phyloP scores from a whole-genome alignment of 2,797 vertebrate species.

The Pangasius sanitwongsei region DNA sequence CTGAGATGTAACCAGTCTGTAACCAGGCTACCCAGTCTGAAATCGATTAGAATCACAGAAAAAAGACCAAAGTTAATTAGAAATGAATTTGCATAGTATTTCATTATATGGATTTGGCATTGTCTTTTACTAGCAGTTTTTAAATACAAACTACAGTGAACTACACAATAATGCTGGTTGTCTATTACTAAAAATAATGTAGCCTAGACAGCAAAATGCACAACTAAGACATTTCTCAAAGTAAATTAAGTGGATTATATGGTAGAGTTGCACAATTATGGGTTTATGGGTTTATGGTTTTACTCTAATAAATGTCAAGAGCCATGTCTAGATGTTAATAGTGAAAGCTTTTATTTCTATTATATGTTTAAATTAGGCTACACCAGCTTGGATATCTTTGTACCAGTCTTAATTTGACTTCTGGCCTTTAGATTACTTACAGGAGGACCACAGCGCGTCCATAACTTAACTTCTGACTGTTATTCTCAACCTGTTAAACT shows the following conservation, averaged over 20 bases:
- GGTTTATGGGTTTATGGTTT: background rate
- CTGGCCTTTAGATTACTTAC: background rate
- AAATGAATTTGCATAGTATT: background rate
- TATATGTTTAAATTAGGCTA: background rate
- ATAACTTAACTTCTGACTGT: conserved; percentile 2
- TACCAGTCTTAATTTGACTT: background rate
- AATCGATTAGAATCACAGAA: conserved; percentile 6
- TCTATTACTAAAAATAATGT: background rate
- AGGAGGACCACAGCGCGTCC: background rate
- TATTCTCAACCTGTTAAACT: conserved; percentile 23
- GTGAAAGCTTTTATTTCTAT: background rate
- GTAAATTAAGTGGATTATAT: background rate
- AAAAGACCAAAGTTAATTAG: background rate
- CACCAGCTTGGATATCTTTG: background rate
- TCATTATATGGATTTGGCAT: background rate
- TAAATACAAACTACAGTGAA: background rate
- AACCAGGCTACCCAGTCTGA: background rate
- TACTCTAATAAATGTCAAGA: background rate
- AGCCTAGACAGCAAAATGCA: background rate
- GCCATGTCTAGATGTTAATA: background rate
- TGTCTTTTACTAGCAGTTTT: background rate
- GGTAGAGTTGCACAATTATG: background rate
- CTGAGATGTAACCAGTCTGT: background rate
- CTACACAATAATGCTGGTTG: background rate
- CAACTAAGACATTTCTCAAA: background rate